Base-by-base conservation (phyloP, 2,888 invertebrate genomes). In the Eurois occulta region DNA sequence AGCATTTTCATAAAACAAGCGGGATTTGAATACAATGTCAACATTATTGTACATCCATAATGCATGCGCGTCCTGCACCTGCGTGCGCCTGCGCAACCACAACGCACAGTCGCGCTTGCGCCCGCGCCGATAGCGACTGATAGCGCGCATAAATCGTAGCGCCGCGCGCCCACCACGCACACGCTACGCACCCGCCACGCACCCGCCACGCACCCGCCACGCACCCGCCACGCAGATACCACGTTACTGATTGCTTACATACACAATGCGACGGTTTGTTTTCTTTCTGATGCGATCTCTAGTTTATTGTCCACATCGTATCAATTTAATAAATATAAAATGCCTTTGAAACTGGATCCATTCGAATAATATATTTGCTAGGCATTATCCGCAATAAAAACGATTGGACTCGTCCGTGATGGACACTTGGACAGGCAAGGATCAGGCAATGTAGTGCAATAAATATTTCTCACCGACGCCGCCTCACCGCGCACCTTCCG, bases 1-100 rank as follows among this genome's bases (percentile, higher is more conserved):
- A 70, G 85, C 64, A 76, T 85, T 89, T 86, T 80, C 89, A 87
- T 84, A 86, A 89, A 86, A 81, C 87, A 81, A 74, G 78, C 28
- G 48, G 58, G 41, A 88, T 88, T 88, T 88, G 88, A 88, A 88
- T 88, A 88, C 88, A 88, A 88, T 89, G 81, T 88, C 85, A 88
- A 79, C 83, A 79, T 84, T 86, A 83, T 83, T 86, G 81, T 83
- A 80, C 75, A 82, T 89, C 80, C 84, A 88, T 89, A 86, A 88
- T 88, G 81, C 88, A 89, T 86, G 73, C 48, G 79, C 71, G 76
- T 38, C 52, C 73, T 75, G 87, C 83, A 80, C 87, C 85, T 79
- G 81, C 81, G 72, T 75, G 80, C 77, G 80, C 69, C 76, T 66
- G 86, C 80, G 72, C 78, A 72, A 18, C 60, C 60, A 7, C 77